A percentile compares a stretch with the other conserved stretches of the same genome.
phyloP scores from a whole-genome alignment of 2,888 invertebrate genomes.

The Trilocha varians region DNA sequence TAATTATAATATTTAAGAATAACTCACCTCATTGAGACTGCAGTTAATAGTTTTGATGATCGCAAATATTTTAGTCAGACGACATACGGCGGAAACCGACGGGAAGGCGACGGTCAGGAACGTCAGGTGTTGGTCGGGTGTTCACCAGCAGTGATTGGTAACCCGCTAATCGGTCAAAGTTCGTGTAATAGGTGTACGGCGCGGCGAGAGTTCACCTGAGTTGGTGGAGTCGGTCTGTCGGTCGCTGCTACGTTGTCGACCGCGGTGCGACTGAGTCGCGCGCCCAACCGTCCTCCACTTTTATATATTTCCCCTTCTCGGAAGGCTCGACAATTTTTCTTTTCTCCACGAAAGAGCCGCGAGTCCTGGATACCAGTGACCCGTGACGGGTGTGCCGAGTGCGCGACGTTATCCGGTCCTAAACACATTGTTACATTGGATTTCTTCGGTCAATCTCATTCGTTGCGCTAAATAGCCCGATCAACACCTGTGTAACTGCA shows the following conservation, averaged over 20 bases:
- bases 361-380: slow-evolving; percentile 37
- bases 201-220: slow-evolving; percentile 6
- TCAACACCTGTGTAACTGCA: neutral
- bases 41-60: slow-evolving; percentile 20
- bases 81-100: slow-evolving; percentile 24
- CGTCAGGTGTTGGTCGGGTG: slow-evolving; percentile 25
- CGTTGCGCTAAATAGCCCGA: neutral
- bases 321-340: slow-evolving; percentile 32
- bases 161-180: slow-evolving; percentile 14
- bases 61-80: slow-evolving; percentile 24
- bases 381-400: slow-evolving; percentile 26
- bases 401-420: slow-evolving; percentile 20
- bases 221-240: slow-evolving; percentile 13
- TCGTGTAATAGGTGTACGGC: slow-evolving; percentile 32
- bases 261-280: slow-evolving; percentile 57
- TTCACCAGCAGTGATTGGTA: slow-evolving; percentile 22
- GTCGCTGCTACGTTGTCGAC: slow-evolving; percentile 34
- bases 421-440: slow-evolving; percentile 16
- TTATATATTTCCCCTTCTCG: slow-evolving; percentile 59
- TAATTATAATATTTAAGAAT: too few species aligned
- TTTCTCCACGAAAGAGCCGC: slow-evolving; percentile 32
- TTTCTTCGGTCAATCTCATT: neutral
- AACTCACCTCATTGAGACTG: slow-evolving; percentile 45
- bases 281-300: slow-evolving; percentile 46
- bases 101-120: slow-evolving; percentile 24